Conservation (phyloP, 2,888 invertebrate species). For the Melolontha melolontha region DNA sequence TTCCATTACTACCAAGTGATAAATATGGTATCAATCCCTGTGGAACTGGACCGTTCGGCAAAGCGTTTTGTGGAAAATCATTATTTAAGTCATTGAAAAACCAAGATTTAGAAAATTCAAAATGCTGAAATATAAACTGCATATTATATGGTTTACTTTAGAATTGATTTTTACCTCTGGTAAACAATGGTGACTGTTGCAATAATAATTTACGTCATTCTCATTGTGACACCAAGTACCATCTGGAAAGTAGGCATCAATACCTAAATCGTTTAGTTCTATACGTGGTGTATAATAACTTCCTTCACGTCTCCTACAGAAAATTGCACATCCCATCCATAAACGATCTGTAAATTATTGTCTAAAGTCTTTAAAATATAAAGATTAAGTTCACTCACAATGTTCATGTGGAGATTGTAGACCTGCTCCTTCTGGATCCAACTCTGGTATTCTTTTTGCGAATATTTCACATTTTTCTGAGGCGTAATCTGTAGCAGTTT, state of each 20-base stretch:
- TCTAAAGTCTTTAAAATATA: not conserved
- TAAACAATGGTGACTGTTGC: slow-evolving; percentile 80
- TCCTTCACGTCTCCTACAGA: slow-evolving; percentile 75
- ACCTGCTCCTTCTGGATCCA: slow-evolving; percentile 77
- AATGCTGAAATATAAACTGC: slow-evolving; percentile 65
- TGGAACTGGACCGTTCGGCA: slow-evolving; percentile 65
- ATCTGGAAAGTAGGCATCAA: slow-evolving; percentile 82
- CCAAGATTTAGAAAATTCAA: slow-evolving; percentile 69
- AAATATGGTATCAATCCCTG: slow-evolving; percentile 72
- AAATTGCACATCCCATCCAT: slow-evolving; percentile 86
- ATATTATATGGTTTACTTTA: not conserved
- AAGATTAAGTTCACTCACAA: slow-evolving; percentile 68
- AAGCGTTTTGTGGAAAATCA: slow-evolving; percentile 76
- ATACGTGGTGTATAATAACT: slow-evolving; percentile 82
- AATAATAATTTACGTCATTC: slow-evolving; percentile 75
- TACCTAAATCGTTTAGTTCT: slow-evolving; percentile 79
- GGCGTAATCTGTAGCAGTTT: slow-evolving; percentile 70
- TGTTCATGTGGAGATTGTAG: slow-evolving; percentile 81
- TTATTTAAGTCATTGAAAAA: slow-evolving; percentile 67
- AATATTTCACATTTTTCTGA: slow-evolving; percentile 75
- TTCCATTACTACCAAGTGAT: slow-evolving; percentile 71
- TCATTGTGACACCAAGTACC: slow-evolving; percentile 84
- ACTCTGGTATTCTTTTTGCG: slow-evolving; percentile 70
- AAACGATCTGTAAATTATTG: slow-evolving; percentile 67
- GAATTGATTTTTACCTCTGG: slow-evolving; percentile 69